These are phyloP conservation scores for Epinotia brunnichana DNA, from an alignment of 2,888 invertebrate genomes.

Conservation along the genomic window DNA sequence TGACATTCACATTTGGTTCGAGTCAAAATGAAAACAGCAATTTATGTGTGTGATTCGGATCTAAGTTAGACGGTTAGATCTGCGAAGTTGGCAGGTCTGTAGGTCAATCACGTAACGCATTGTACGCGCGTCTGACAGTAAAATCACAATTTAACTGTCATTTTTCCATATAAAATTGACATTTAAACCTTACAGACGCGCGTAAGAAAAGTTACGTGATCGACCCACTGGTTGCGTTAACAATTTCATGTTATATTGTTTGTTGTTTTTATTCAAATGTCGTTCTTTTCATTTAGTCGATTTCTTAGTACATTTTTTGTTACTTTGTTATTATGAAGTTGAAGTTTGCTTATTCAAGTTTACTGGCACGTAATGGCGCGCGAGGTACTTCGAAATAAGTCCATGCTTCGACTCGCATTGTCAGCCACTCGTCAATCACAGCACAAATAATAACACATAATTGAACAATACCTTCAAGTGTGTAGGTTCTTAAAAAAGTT, in stretches of 20 bases:
- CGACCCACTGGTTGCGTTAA: background rate
- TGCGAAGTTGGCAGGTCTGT: conserved; percentile 6
- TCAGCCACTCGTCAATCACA: conserved; percentile 17
- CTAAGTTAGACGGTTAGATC: background rate
- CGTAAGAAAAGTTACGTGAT: too few relatives aligned
- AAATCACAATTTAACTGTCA: too few relatives aligned
- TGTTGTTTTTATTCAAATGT: background rate
- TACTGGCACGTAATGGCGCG: conserved; percentile 6
- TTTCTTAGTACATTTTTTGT: too few relatives aligned
- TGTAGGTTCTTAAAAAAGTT: background rate
- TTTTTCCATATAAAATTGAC: too few relatives aligned
- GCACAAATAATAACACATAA: conserved; percentile 6
- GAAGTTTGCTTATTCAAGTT: background rate
- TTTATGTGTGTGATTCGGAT: conserved; percentile 16
- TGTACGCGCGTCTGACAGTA: too few relatives aligned
- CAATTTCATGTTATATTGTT: background rate
- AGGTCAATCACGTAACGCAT: too few relatives aligned
- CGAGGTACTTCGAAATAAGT: background rate
- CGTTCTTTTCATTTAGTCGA: too few relatives aligned
- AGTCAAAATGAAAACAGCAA: background rate
- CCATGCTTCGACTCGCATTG: background rate
- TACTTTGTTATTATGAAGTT: background rate
- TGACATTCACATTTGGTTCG: too few relatives aligned
- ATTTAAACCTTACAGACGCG: too few relatives aligned
- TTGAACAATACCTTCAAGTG: conserved; percentile 13